Conservation (phyloP, 2,113 vertebrate genomes). For the Hippocampus comes region DNA sequence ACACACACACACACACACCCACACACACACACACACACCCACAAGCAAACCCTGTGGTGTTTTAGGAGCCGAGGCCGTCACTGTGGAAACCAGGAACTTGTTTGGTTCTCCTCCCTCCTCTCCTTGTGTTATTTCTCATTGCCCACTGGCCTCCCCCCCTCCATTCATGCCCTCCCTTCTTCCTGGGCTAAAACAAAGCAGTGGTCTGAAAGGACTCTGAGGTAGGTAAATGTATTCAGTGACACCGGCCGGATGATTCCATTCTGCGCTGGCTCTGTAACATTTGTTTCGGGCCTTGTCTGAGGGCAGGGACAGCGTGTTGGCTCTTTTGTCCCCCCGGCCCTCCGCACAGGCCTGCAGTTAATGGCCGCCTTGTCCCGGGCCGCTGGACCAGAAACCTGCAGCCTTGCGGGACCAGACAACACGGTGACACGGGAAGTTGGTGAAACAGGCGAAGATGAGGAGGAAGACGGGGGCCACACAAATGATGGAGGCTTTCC, state of each 20-base stretch:
- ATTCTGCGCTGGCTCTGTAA: slow-evolving; percentile 88
- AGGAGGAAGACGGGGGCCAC: background rate
- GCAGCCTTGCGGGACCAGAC: slow-evolving; percentile 62
- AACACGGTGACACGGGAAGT: slow-evolving; percentile 51
- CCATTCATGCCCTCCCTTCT: slow-evolving; percentile 78
- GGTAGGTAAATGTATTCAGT: slow-evolving; percentile 99
- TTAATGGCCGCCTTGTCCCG: slow-evolving; percentile 96
- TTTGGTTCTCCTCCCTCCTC: slow-evolving; percentile 66
- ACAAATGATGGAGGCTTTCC: background rate
- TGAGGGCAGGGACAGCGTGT: slow-evolving; percentile 87
- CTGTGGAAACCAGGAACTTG: slow-evolving; percentile 81
- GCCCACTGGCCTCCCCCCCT: slow-evolving; percentile 47
- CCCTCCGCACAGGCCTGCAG: slow-evolving; percentile 83
- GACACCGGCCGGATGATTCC: slow-evolving; percentile 98
- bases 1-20: background rate
- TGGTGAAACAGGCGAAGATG: slow-evolving; percentile 33
- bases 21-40: background rate
- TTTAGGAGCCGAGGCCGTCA: slow-evolving; percentile 71
- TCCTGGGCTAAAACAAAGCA: slow-evolving; percentile 75
- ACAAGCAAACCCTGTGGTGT: slow-evolving; percentile 56
- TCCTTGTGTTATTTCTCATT: slow-evolving; percentile 62
- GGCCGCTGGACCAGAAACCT: slow-evolving; percentile 88
- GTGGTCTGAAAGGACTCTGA: slow-evolving; percentile 85
- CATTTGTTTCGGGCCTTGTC: slow-evolving; percentile 98
- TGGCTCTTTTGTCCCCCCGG: slow-evolving; percentile 87